These are phyloP conservation scores for Aphrophora alni DNA, from an alignment of 2,888 invertebrate genomes.

Conservation along the genomic window DNA sequence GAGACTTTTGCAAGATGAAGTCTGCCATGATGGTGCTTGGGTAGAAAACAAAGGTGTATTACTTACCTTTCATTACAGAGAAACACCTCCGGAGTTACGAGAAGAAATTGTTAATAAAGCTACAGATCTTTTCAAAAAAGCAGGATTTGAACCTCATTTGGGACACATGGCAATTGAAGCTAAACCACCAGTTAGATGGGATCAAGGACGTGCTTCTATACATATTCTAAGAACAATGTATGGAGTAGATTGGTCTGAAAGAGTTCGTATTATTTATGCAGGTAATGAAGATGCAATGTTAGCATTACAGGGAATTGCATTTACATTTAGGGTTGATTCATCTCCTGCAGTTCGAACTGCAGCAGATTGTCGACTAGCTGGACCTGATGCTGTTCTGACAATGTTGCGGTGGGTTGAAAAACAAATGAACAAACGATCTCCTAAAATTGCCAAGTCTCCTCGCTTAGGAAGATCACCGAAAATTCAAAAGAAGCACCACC, in stretches of 20 bases:
- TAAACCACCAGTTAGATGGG: constrained; percentile 58
- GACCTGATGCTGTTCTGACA: constrained; percentile 57
- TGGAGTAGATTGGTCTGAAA: constrained; percentile 59
- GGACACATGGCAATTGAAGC: constrained; percentile 57
- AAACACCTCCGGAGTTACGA: constrained; percentile 53
- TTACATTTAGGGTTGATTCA: constrained; percentile 57
- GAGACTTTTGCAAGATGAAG: constrained; percentile 54
- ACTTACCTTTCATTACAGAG: constrained; percentile 58
- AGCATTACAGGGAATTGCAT: constrained; percentile 57
- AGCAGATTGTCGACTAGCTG: constrained; percentile 57
- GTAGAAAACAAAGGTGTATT: constrained; percentile 58
- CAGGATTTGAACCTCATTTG: constrained; percentile 56
- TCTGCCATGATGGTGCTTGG: constrained; percentile 58
- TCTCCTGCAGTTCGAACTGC: constrained; percentile 56
- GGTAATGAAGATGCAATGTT: constrained; percentile 58
- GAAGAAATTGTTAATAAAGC: constrained; percentile 54
- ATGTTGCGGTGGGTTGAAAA: constrained; percentile 58
- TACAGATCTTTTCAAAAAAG: constrained; percentile 55
- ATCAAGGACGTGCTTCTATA: constrained; percentile 58
- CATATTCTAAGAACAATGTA: constrained; percentile 58
- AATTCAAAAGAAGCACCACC: constrained; percentile 44
- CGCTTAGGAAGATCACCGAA: constrained; percentile 48
- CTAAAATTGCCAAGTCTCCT: constrained; percentile 47
- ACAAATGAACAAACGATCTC: constrained; percentile 53
- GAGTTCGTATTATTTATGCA: constrained; percentile 57